Percentiles rank a stretch among this genome's conserved stretches.
phyloP scores from a whole-genome alignment of 1,140 invertebrate species.

The Caenorhabditis latens region DNA sequence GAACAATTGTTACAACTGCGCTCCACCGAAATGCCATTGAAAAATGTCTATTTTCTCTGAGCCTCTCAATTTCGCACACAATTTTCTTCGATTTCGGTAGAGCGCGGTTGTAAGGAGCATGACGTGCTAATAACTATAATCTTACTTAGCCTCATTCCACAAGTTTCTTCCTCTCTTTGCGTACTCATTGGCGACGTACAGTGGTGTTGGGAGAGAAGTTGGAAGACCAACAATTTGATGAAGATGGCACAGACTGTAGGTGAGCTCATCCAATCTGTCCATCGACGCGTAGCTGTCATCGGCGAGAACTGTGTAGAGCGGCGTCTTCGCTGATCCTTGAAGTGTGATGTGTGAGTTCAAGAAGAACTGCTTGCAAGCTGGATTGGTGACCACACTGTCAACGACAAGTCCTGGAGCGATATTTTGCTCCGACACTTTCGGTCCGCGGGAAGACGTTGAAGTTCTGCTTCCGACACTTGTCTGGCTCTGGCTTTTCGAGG shows the following conservation, averaged over 20 bases:
- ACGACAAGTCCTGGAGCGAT: conserved; percentile 37
- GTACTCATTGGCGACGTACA: conserved; percentile 29
- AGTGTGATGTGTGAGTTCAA: conserved; percentile 65
- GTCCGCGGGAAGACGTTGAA: not conserved
- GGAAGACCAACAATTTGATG: conserved; percentile 45
- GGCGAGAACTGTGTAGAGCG: conserved; percentile 61
- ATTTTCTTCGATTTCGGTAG: too few species aligned
- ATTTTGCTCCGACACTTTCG: not conserved
- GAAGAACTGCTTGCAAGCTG: conserved; percentile 66
- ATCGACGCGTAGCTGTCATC: conserved; percentile 44
- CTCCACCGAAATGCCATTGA: too few species aligned
- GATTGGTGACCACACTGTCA: conserved; percentile 55
- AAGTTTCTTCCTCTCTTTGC: conserved; percentile 23
- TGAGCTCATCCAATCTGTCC: conserved; percentile 57
- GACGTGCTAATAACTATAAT: too few species aligned
- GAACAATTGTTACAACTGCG: too few species aligned
- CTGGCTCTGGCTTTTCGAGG: not conserved
- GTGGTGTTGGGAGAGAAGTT: conserved; percentile 30
- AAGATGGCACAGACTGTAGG: conserved; percentile 43
- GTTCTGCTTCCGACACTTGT: not conserved
- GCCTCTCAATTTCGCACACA: too few species aligned
- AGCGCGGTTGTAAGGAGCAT: too few species aligned
- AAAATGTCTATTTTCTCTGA: too few species aligned
- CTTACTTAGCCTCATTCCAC: conserved; percentile 13
- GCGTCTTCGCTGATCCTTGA: conserved; percentile 63